Evolutionary conservation across 2,113 vertebrate species (phyloP).

Genomic region (Tachuris rubrigastra): DNA sequence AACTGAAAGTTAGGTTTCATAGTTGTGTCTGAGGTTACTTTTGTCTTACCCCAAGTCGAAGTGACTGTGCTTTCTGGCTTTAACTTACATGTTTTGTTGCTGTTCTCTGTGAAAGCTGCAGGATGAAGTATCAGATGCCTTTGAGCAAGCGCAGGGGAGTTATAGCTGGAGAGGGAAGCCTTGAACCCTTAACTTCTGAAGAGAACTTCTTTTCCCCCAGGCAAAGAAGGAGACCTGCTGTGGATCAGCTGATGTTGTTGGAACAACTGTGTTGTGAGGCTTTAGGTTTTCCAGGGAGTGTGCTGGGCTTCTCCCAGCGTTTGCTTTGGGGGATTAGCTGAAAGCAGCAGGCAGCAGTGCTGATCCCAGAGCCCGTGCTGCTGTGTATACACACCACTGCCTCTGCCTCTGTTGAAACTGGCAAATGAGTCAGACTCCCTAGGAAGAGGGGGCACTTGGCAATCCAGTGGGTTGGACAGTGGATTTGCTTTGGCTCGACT

Average conservation of each 20-base stretch:
- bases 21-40: neutral
- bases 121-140: neutral
- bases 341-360: neutral
- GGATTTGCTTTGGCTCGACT: neutral
- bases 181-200: neutral
- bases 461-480: neutral
- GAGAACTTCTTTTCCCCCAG: neutral
- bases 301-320: neutral
- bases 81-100: neutral
- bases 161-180: neutral
- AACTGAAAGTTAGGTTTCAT: neutral
- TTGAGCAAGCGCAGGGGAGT: neutral
- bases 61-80: neutral
- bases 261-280: neutral
- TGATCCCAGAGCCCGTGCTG: neutral
- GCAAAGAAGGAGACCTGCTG: neutral
- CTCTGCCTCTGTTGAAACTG: neutral
- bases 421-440: neutral
- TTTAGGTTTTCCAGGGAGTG: neutral
- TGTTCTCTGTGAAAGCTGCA: neutral
- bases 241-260: neutral
- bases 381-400: neutral
- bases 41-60: neutral
- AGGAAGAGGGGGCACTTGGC: neutral
- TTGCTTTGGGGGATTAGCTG: constrained; percentile 12